These are phyloP conservation scores for Bathynomus jamesi DNA, from an alignment of 1,140 invertebrate genomes.

Conservation along the genomic window DNA sequence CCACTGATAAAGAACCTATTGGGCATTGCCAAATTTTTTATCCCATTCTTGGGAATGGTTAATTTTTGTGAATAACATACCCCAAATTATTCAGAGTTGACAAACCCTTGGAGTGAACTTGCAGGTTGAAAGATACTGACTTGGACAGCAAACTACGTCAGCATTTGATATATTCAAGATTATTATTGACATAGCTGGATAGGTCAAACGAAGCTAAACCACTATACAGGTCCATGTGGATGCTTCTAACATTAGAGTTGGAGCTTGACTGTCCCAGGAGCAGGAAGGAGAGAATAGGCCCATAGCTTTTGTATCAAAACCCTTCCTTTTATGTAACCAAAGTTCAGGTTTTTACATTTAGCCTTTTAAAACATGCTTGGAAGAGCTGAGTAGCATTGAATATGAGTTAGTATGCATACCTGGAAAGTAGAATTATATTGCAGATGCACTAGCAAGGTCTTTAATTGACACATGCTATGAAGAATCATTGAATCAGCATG, in stretches of 20 bases:
- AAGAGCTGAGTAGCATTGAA: neutral
- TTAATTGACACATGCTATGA: too few relatives aligned
- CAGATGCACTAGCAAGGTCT: neutral
- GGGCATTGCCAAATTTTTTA: neutral
- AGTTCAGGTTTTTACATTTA: neutral
- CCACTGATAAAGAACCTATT: neutral
- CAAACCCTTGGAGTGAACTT: neutral
- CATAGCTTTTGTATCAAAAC: neutral
- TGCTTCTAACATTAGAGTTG: neutral
- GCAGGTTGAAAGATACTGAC: neutral
- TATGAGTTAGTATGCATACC: neutral
- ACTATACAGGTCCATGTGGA: neutral
- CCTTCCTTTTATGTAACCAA: neutral
- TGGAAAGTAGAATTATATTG: neutral
- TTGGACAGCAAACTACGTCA: neutral
- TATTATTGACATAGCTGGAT: neutral
- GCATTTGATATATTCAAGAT: neutral
- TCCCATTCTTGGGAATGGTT: neutral
- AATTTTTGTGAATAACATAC: neutral
- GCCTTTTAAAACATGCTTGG: constrained; percentile 2
- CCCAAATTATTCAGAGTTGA: neutral
- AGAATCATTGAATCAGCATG: too few relatives aligned
- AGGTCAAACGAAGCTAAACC: neutral
- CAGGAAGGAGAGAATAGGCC: neutral
- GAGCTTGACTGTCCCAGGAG: neutral